Evolutionary conservation across 2,113 vertebrate genomes (phyloP), one percentile per base, ranked within the genome.

Genomic region (Scomber scombrus): DNA sequence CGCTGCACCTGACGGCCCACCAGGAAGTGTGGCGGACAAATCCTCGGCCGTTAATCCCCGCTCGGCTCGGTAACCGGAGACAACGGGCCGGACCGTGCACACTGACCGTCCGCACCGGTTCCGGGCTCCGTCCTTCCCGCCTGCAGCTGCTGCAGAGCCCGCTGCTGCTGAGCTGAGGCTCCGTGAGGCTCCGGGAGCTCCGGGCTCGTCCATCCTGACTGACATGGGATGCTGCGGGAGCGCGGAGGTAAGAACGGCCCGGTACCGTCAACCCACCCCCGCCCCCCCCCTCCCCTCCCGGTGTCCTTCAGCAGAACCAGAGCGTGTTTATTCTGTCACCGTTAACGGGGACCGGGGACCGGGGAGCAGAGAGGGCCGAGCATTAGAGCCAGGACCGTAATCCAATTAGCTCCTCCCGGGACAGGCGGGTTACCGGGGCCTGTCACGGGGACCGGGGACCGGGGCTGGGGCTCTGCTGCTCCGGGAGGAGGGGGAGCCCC

Each of bases 191-290:
- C 77, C 84, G 69, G 65, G 63, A 83, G 90, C 79, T 85, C 85
- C 88, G 86, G 81, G 91, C 87, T 74, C 84, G 85, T 90, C 81
- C 81, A 93, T 88, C 92, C 87, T 84, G 85, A 86, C 92, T 93
- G 94, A 93, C 78, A 96, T 96, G 95, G 95, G 95, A 95, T 95
- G 95, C 95, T 95, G 95, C 93, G 95, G 94, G 68, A 95, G 95
- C 91, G 56, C 92, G 79, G 95, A 96, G 95, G 95, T 96, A 92
- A 94, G 93, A 50, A 10, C 72, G 64, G 68, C 34, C 4, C 68
- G 26, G 63, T 40, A 10, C 58, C 61, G 55, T 67, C 23, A 26
- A 3, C 23, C 23, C 23, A 2, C 23, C 14, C 18, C 18, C 26
- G 5, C 15, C 5, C 3, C 21, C 34, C 34, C 51, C 58, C 63